A percentile compares a stretch with the other conserved stretches of the same genome.
Evolutionary conservation across 2,113 vertebrate genomes (phyloP).

Genomic region (Entelurus aequoreus): DNA sequence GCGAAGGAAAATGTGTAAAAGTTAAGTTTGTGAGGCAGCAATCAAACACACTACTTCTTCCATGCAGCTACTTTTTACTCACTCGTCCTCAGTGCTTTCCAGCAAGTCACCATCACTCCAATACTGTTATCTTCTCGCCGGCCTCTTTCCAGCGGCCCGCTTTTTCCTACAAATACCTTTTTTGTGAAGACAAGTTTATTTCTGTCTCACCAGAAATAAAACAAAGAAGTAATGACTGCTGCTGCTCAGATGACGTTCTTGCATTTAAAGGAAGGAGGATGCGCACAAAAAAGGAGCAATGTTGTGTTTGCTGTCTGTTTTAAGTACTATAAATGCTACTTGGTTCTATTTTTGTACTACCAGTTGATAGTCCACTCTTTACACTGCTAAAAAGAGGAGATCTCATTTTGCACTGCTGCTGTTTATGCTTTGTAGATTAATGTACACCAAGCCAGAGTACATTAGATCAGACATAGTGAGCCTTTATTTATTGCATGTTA

Average conservation of each 20-base stretch:
- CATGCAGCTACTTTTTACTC: constrained; percentile 45
- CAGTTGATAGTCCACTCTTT: constrained; percentile 46
- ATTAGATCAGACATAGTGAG: constrained; percentile 42
- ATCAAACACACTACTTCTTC: constrained; percentile 38
- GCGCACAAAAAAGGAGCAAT: constrained; percentile 32
- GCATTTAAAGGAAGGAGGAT: constrained; percentile 38
- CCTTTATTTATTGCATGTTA: constrained; percentile 72
- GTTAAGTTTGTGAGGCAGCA: constrained; percentile 18
- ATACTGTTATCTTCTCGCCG: constrained; percentile 19
- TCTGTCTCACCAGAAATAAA: constrained; percentile 51
- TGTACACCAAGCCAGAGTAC: constrained; percentile 51
- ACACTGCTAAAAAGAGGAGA: constrained; percentile 48
- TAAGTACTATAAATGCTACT: constrained; percentile 53
- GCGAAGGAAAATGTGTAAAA: constrained; percentile 7
- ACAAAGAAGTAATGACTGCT: constrained; percentile 40
- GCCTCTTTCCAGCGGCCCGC: constrained; percentile 45
- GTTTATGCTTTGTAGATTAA: constrained; percentile 43
- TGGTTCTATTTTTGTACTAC: constrained; percentile 71
- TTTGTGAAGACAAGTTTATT: constrained; percentile 62
- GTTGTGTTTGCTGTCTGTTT: constrained; percentile 48
- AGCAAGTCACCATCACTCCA: constrained; percentile 26
- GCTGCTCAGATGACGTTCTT: constrained; percentile 33
- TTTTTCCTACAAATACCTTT: constrained; percentile 47
- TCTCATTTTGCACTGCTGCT: constrained; percentile 51
- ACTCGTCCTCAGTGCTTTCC: constrained; percentile 49